phyloP scores from a whole-genome alignment of 1,140 invertebrate species.

The Calycopis cecrops region DNA sequence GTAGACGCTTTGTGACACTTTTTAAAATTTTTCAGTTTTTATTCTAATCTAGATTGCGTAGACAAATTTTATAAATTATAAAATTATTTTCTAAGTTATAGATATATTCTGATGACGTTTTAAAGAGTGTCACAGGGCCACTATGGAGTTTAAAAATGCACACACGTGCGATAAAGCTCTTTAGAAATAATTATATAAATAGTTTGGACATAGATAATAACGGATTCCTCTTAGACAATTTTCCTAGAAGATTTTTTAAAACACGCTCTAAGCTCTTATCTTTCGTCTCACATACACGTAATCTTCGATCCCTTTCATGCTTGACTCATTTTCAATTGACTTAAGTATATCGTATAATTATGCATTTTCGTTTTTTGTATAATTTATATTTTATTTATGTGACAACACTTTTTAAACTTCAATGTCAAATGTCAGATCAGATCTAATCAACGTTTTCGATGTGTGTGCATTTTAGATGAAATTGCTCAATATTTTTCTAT shows the following conservation, averaged over 20 bases:
- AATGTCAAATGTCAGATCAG: neutral
- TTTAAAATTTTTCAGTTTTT: constrained; percentile 1
- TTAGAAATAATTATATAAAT: constrained; percentile 27
- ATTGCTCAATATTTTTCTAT: constrained; percentile 62
- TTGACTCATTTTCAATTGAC: constrained; percentile 17
- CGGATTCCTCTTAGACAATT: constrained; percentile 43
- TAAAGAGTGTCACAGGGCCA: constrained; percentile 19
- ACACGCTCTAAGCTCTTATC: constrained; percentile 43
- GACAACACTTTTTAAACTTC: constrained; percentile 38
- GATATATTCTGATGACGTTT: constrained; percentile 20
- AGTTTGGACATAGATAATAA: constrained; percentile 42
- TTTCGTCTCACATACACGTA: constrained; percentile 29
- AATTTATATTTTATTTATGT: constrained; percentile 36
- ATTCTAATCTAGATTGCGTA: constrained; percentile 25
- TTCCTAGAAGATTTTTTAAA: constrained; percentile 41
- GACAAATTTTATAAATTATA: constrained; percentile 42
- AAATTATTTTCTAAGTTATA: constrained; percentile 53
- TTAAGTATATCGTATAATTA: constrained; percentile 13
- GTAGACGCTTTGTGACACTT: constrained; percentile 22
- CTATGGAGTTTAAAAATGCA: constrained; percentile 35
- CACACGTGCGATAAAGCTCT: constrained; percentile 28
- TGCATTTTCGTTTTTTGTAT: constrained; percentile 38
- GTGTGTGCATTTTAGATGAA: constrained; percentile 48
- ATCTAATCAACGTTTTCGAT: constrained; percentile 17
- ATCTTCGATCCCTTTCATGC: constrained; percentile 30